Percentiles rank a stretch among this genome's conserved stretches.
These are phyloP conservation scores for Daphoenositta chrysoptera DNA, from an alignment of 2,113 vertebrate genomes.

Conservation along the genomic window DNA sequence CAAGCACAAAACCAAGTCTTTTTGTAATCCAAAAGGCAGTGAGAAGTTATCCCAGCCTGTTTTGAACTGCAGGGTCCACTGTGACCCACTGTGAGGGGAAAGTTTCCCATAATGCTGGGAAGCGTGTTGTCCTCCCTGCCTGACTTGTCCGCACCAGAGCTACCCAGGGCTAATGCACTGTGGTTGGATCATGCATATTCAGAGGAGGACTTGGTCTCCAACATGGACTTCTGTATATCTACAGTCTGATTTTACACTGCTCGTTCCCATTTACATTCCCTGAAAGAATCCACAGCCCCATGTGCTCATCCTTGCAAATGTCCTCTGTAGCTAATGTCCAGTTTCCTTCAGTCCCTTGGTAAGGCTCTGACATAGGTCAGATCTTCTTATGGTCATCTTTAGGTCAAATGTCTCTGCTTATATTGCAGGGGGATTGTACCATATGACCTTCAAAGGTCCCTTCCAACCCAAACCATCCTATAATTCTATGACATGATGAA, in stretches of 20 bases:
- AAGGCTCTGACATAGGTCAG: background rate
- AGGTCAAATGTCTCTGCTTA: background rate
- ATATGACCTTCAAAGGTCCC: background rate
- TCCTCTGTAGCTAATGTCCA: background rate
- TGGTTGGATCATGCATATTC: background rate
- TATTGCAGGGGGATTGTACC: background rate
- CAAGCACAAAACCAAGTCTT: background rate
- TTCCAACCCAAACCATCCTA: background rate
- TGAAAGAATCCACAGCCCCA: background rate
- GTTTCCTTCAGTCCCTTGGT: background rate
- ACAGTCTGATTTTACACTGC: background rate
- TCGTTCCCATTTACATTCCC: background rate
- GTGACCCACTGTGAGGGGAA: accelerated
- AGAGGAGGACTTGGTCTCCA: background rate
- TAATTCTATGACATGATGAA: background rate
- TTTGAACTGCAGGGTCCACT: background rate
- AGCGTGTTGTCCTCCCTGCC: background rate
- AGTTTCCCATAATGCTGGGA: background rate
- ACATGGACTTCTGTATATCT: background rate
- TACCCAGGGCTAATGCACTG: accelerated
- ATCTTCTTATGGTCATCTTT: background rate
- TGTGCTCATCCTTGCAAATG: background rate
- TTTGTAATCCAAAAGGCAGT: background rate
- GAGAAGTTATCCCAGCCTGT: background rate
- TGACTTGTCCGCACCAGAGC: background rate